Evolutionary conservation across 2,797 vertebrate species (phyloP).

Genomic region (Rhynchotus rufescens): DNA sequence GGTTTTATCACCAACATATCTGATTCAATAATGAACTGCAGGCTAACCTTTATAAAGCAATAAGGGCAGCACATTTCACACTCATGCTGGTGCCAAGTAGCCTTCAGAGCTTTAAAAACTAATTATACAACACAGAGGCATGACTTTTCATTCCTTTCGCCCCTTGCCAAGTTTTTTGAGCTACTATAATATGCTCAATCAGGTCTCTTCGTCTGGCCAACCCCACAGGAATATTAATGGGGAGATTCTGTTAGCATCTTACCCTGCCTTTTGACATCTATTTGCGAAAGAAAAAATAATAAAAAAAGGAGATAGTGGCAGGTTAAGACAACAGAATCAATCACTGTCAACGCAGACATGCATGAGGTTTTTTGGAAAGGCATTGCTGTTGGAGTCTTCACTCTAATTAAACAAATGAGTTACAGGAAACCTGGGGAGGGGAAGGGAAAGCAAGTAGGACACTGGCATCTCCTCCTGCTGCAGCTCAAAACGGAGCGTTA

Average conservation of each 20-base stretch:
- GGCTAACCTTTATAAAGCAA: slow-evolving; percentile 68
- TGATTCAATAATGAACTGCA: slow-evolving; percentile 70
- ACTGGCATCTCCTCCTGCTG: not conserved
- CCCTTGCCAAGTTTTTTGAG: slow-evolving; percentile 26
- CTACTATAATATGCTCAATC: slow-evolving; percentile 47
- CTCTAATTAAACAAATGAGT: slow-evolving; percentile 3
- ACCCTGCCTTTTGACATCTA: slow-evolving; percentile 23
- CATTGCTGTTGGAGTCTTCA: not conserved
- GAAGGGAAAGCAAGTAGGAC: not conserved
- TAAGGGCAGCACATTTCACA: slow-evolving; percentile 65
- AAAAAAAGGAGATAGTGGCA: not conserved
- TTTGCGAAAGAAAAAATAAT: not conserved
- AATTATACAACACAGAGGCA: slow-evolving; percentile 67
- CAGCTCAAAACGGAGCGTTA: not conserved
- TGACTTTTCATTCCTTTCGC: slow-evolving; percentile 49
- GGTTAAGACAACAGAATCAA: slow-evolving; percentile 59
- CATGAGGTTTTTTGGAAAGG: not conserved
- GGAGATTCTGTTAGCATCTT: not conserved
- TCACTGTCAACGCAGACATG: slow-evolving; percentile 2
- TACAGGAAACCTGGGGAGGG: not conserved
- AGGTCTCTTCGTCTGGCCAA: slow-evolving; percentile 42
- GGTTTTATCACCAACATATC: slow-evolving; percentile 40
- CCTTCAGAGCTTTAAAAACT: slow-evolving; percentile 71
- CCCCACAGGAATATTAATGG: slow-evolving; percentile 39
- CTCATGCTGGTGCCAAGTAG: slow-evolving; percentile 42